phyloP scores from a whole-genome alignment of 2,797 vertebrate genomes.

The Thamnophis elegans region DNA sequence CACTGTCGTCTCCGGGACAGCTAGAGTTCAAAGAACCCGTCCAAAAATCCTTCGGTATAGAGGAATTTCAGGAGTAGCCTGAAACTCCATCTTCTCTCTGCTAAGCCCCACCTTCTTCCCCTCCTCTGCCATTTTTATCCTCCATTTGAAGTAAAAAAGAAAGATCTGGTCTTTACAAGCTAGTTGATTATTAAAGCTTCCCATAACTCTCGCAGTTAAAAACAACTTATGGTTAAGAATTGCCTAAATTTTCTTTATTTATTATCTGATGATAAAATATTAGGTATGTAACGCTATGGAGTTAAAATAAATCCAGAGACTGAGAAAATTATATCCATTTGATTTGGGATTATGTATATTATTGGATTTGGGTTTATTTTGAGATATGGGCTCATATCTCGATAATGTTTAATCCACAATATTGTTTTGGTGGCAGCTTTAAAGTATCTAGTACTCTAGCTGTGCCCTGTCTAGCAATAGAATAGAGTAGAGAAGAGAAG shows the following conservation, averaged over 20 bases:
- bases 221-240: background rate
- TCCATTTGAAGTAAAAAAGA: conserved; percentile 5
- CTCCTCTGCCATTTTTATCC: background rate
- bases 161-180: background rate
- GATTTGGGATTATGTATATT: background rate
- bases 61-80: too few relatives aligned
- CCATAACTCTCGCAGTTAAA: background rate
- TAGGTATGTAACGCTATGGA: background rate
- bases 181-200: background rate
- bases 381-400: background rate
- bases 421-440: background rate
- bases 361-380: background rate
- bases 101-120: too few relatives aligned
- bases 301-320: background rate
- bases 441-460: background rate
- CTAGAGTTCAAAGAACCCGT: too few relatives aligned
- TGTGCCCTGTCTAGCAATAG: background rate
- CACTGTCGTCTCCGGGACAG: too few relatives aligned
- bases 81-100: too few relatives aligned
- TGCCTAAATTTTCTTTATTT: background rate
- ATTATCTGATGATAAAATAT: background rate
- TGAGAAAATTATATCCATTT: background rate
- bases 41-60: too few relatives aligned
- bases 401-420: background rate
- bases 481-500: too few relatives aligned